Percentiles rank a stretch among this genome's conserved stretches.
phyloP scores from a whole-genome alignment of 2,797 vertebrate genomes.

The Acestrorhynchus altus region DNA sequence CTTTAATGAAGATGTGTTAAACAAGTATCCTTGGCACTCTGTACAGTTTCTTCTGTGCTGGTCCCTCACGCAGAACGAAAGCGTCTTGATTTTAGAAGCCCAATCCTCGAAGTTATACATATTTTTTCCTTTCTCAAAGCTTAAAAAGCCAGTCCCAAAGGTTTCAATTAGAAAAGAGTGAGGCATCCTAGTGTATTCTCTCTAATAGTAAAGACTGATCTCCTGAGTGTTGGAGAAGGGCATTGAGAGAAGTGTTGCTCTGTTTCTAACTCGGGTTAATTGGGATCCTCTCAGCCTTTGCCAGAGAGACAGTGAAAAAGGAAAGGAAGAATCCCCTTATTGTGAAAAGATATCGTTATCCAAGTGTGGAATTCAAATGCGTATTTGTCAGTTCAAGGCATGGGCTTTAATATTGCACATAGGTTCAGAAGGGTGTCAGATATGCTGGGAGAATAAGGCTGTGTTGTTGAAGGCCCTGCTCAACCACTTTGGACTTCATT shows the following conservation, averaged over 20 bases:
- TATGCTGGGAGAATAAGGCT: conserved; percentile 25
- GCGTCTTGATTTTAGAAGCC: conserved; percentile 69
- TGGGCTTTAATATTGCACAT: conserved; percentile 47
- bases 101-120: conserved; percentile 67
- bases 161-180: conserved; percentile 83
- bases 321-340: conserved; percentile 62
- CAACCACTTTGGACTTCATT: conserved; percentile 57
- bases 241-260: conserved; percentile 68
- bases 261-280: conserved; percentile 80
- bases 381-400: conserved; percentile 51
- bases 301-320: conserved; percentile 61
- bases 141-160: conserved; percentile 77
- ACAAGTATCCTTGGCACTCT: conserved; percentile 13
- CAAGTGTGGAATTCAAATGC: conserved; percentile 63
- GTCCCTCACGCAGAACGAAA: conserved; percentile 46
- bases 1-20: conserved; percentile 30
- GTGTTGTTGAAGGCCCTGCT: conserved; percentile 42
- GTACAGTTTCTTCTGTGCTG: background rate
- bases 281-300: conserved; percentile 76
- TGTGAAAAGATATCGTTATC: conserved; percentile 66
- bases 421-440: conserved; percentile 37
- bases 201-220: conserved; percentile 78
- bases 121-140: conserved; percentile 59
- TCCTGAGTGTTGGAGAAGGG: conserved; percentile 74
- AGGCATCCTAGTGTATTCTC: conserved; percentile 73